phyloP scores from a whole-genome alignment of 1,140 invertebrate genomes.

The Lutraria rhynchaena region DNA sequence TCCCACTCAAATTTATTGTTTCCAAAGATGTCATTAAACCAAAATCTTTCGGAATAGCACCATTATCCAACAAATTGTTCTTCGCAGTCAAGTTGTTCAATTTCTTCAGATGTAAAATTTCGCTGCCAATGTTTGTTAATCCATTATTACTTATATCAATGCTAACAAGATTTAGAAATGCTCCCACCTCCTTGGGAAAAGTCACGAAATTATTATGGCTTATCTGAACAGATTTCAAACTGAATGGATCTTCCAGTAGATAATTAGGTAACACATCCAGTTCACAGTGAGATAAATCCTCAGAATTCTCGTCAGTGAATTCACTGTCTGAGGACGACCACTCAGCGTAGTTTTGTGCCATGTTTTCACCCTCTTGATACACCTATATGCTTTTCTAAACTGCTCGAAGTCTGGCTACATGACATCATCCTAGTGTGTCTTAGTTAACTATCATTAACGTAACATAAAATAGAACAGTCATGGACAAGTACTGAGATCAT shows the following conservation, averaged over 20 bases:
- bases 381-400: background rate
- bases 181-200: slow-evolving; percentile 78
- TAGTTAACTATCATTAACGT: background rate
- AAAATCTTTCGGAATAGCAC: slow-evolving; percentile 93
- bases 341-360: slow-evolving; percentile 34
- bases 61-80: slow-evolving; percentile 92
- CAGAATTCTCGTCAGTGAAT: slow-evolving; percentile 74
- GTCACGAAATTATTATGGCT: slow-evolving; percentile 80
- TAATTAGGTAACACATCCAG: slow-evolving; percentile 76
- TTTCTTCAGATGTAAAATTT: slow-evolving; percentile 87
- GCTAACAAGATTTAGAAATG: slow-evolving; percentile 83
- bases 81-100: slow-evolving; percentile 91
- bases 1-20: slow-evolving; percentile 96
- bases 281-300: slow-evolving; percentile 78
- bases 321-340: slow-evolving; percentile 63
- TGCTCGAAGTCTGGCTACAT: background rate
- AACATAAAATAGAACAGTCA: background rate
- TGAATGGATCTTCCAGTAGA: slow-evolving; percentile 64
- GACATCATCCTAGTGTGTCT: background rate
- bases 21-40: slow-evolving; percentile 85
- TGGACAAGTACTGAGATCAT: background rate
- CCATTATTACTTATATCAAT: slow-evolving; percentile 95
- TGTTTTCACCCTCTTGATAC: too few relatives aligned
- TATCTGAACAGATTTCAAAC: slow-evolving; percentile 74
- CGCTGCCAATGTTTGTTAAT: slow-evolving; percentile 89